Conservation (phyloP, 2,797 vertebrate genomes). For the Acridotheres tristis region DNA sequence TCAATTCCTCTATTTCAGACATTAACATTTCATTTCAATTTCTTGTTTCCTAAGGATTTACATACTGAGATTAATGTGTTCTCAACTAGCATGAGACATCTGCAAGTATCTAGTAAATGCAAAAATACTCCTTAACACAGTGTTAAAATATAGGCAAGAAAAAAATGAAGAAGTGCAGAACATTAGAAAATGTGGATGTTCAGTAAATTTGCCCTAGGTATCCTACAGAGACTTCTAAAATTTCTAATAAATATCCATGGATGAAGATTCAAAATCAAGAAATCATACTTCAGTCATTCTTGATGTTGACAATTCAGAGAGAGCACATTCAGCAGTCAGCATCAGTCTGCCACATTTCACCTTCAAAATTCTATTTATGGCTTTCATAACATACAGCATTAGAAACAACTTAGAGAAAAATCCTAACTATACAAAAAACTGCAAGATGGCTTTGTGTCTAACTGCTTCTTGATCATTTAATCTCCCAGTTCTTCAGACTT, state of each 20-base stretch:
- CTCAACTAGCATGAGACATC: neutral
- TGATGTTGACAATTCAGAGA: neutral
- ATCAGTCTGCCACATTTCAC: neutral
- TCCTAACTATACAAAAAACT: neutral
- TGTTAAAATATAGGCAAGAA: neutral
- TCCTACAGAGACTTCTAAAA: neutral
- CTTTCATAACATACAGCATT: neutral
- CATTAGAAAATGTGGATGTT: neutral
- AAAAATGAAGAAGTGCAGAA: accelerated
- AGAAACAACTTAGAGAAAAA: neutral
- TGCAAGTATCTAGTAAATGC: neutral
- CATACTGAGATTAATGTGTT: neutral
- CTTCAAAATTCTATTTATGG: neutral
- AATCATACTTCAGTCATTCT: neutral
- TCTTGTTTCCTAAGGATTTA: neutral
- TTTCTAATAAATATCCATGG: neutral
- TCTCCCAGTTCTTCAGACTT: neutral
- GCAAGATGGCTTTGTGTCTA: neutral
- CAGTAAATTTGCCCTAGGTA: neutral
- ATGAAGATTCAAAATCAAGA: conserved; percentile 1
- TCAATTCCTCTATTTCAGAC: neutral
- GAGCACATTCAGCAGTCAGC: neutral
- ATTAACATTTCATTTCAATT: neutral
- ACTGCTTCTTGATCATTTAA: neutral
- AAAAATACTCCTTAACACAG: neutral